Evolutionary conservation across 1,140 invertebrate genomes (phyloP).

Genomic region (Doryteuthis pealeii): DNA sequence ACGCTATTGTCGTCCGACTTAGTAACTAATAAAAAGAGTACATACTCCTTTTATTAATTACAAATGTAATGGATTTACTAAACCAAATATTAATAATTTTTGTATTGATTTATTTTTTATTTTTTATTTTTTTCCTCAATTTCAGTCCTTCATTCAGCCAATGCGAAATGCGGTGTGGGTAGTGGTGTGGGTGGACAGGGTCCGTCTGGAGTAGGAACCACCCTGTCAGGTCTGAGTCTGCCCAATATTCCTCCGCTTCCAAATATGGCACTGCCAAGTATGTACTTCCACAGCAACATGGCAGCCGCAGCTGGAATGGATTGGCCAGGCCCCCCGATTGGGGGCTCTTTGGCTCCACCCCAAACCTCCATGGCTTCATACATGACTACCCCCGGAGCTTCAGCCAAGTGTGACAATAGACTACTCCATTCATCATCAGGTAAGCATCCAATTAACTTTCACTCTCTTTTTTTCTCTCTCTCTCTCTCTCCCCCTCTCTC

Average conservation of each 20-base stretch:
- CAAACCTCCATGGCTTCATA: constrained; percentile 8
- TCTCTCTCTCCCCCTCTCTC: no score
- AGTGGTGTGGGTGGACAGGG: neutral
- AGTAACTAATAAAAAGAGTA: no score
- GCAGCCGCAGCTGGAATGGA: constrained; percentile 5
- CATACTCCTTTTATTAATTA: no score
- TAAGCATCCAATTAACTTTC: neutral
- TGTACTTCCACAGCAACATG: constrained; percentile 14
- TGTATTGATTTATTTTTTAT: no score
- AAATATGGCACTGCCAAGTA: constrained; percentile 9
- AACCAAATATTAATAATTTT: no score
- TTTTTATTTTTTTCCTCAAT: neutral
- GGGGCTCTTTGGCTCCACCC: neutral
- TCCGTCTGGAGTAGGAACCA: neutral
- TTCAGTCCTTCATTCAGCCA: neutral
- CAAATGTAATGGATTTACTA: no score
- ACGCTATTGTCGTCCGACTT: no score
- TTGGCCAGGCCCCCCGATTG: neutral
- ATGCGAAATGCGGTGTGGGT: neutral
- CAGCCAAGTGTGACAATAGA: constrained; percentile 7
- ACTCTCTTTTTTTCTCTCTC: no score
- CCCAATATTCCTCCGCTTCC: neutral
- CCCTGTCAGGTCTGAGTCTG: neutral
- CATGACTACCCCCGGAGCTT: neutral
- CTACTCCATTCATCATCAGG: constrained; percentile 2